These are phyloP conservation scores for Apaloderma vittatum DNA, from an alignment of 2,113 vertebrate species.

Conservation along the genomic window DNA sequence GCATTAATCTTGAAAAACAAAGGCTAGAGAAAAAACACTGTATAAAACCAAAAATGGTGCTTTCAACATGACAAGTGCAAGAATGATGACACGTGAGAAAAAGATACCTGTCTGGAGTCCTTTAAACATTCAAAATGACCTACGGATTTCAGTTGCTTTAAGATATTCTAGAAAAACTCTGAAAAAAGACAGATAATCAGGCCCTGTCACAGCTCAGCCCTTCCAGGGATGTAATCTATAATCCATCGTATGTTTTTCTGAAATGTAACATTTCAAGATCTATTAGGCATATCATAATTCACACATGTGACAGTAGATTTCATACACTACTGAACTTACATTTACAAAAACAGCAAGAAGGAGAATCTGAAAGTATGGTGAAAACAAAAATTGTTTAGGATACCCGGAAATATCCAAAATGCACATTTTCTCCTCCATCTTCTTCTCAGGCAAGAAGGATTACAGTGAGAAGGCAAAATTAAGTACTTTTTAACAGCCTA, in stretches of 20 bases:
- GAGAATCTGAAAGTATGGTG: slow-evolving; percentile 1
- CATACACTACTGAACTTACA: neutral
- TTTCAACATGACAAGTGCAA: neutral
- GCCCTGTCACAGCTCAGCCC: neutral
- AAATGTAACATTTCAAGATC: neutral
- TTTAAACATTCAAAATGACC: neutral
- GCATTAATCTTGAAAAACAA: neutral
- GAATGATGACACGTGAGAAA: neutral
- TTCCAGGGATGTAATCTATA: neutral
- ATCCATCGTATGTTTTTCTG: neutral
- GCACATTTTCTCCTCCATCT: neutral
- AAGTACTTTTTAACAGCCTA: neutral
- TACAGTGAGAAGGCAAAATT: slow-evolving; percentile 28
- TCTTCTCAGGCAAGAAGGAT: slow-evolving; percentile 21
- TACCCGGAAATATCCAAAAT: slow-evolving; percentile 10
- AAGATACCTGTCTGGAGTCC: neutral
- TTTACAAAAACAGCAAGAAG: neutral
- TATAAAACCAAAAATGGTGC: neutral
- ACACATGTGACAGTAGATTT: neutral
- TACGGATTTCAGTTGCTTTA: neutral
- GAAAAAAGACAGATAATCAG: slow-evolving; percentile 30
- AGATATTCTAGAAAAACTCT: neutral
- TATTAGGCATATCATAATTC: neutral
- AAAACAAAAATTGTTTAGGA: slow-evolving; percentile 41
- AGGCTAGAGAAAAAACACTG: neutral